These are phyloP conservation scores for Chaetodon auriga DNA, from an alignment of 2,113 vertebrate genomes.

Conservation along the genomic window DNA sequence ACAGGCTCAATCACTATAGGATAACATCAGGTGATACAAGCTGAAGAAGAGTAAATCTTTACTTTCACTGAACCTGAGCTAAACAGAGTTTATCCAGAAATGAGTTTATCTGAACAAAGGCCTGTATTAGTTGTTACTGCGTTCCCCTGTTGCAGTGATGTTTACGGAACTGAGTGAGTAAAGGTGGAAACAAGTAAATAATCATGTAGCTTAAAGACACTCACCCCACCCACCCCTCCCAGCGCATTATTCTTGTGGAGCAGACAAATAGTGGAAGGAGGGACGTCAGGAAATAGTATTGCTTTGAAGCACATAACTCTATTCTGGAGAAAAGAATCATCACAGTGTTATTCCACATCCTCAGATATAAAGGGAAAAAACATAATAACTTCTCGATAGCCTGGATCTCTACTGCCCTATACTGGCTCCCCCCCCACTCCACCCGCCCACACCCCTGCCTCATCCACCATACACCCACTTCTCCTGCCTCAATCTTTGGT, in stretches of 20 bases:
- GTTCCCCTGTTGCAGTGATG: conserved; percentile 35
- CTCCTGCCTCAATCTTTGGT: conserved; percentile 93
- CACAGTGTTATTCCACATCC: conserved; percentile 88
- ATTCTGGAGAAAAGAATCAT: conserved; percentile 88
- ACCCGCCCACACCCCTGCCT: conserved; percentile 65
- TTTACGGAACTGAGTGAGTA: conserved; percentile 62
- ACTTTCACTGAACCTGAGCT: conserved; percentile 48
- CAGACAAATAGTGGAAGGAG: conserved; percentile 78
- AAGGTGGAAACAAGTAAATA: conserved; percentile 69
- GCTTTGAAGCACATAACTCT: conserved; percentile 88
- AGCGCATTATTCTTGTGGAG: conserved; percentile 71
- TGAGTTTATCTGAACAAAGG: conserved; percentile 53
- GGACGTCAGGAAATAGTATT: conserved; percentile 75
- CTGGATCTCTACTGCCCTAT: conserved; percentile 79
- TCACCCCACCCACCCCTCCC: conserved; percentile 34
- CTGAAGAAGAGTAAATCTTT: conserved; percentile 46
- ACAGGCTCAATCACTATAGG: conserved; percentile 64
- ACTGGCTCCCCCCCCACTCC: conserved; percentile 61
- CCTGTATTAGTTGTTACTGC: conserved; percentile 42
- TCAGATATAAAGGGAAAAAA: conserved; percentile 87
- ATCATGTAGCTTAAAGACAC: conserved; percentile 65
- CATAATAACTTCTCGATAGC: conserved; percentile 88
- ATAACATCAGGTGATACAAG: conserved; percentile 71
- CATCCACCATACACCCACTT: conserved; percentile 83
- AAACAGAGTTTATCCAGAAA: conserved; percentile 58